Percentiles rank a stretch among this genome's conserved stretches.
Conservation (phyloP, 2,888 invertebrate genomes). For the Perizoma affinitatum region DNA sequence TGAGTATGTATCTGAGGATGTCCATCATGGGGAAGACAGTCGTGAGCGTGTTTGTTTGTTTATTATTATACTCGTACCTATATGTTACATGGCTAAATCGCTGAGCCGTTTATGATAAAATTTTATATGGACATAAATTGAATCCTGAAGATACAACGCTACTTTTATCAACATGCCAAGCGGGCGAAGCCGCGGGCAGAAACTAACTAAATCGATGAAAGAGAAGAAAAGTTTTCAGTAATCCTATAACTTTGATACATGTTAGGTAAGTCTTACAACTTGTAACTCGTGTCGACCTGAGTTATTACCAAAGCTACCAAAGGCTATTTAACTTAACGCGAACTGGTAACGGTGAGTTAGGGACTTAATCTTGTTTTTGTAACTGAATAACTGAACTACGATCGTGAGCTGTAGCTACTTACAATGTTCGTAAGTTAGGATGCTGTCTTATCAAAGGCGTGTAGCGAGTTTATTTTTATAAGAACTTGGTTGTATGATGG, state of each 20-base stretch:
- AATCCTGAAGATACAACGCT: too few species aligned
- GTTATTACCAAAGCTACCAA: constrained; percentile 10
- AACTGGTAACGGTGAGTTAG: constrained; percentile 13
- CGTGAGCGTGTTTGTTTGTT: too few species aligned
- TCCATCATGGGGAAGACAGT: too few species aligned
- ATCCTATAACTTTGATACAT: constrained; percentile 20
- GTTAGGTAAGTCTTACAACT: constrained; percentile 10
- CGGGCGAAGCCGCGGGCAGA: too few species aligned
- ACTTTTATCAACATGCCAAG: too few species aligned
- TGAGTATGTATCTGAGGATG: too few species aligned
- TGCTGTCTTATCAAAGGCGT: background rate
- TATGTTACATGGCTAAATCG: too few species aligned
- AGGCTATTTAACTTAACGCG: constrained; percentile 6
- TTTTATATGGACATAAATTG: too few species aligned
- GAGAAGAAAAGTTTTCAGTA: background rate
- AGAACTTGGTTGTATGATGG: too few species aligned
- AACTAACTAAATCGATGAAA: too few species aligned
- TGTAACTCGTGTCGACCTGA: background rate
- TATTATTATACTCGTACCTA: too few species aligned
- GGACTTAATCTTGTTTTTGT: constrained; percentile 25
- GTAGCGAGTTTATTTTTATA: background rate
- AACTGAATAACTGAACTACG: constrained; percentile 13
- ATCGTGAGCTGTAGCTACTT: constrained; percentile 13
- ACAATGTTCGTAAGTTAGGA: constrained; percentile 4
- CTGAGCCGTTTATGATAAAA: too few species aligned